Conservation (phyloP, 2,888 invertebrate genomes). For the Pseudococcus viburni region DNA sequence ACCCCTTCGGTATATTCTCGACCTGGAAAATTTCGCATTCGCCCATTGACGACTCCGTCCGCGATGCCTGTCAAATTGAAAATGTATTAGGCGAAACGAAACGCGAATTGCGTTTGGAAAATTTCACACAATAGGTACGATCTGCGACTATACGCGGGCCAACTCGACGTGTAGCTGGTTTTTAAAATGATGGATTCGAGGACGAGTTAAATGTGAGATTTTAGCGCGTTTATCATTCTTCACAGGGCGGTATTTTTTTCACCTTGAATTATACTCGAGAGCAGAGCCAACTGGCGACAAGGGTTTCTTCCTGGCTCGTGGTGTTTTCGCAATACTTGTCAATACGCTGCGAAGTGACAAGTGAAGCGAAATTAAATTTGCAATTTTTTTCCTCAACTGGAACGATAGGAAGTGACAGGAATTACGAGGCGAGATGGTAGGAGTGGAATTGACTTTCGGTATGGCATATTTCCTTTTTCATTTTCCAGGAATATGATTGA, state of each 20-base stretch:
- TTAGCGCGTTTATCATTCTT: constrained; percentile 19
- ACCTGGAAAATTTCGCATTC: too few species aligned
- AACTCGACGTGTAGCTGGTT: not conserved
- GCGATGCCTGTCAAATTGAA: too few species aligned
- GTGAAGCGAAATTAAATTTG: constrained; percentile 19
- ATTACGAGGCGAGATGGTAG: not conserved
- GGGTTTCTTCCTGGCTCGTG: not conserved
- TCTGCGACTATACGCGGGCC: not conserved
- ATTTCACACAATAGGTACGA: not conserved
- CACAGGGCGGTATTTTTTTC: not conserved
- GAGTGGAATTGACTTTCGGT: not conserved
- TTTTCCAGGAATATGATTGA: not conserved
- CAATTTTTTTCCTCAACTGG: not conserved
- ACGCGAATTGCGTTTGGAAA: constrained; percentile 20
- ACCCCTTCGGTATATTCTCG: not conserved
- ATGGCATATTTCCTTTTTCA: not conserved
- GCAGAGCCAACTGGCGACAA: too few species aligned
- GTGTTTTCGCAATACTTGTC: constrained; percentile 15
- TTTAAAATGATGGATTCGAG: constrained; percentile 44
- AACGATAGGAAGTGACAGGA: not conserved
- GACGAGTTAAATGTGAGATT: constrained; percentile 47
- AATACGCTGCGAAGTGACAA: not conserved
- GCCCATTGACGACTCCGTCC: too few species aligned
- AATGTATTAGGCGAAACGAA: not conserved
- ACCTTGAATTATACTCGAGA: too few species aligned